phyloP scores from a whole-genome alignment of 2,888 invertebrate genomes.

The Noctua pronuba region DNA sequence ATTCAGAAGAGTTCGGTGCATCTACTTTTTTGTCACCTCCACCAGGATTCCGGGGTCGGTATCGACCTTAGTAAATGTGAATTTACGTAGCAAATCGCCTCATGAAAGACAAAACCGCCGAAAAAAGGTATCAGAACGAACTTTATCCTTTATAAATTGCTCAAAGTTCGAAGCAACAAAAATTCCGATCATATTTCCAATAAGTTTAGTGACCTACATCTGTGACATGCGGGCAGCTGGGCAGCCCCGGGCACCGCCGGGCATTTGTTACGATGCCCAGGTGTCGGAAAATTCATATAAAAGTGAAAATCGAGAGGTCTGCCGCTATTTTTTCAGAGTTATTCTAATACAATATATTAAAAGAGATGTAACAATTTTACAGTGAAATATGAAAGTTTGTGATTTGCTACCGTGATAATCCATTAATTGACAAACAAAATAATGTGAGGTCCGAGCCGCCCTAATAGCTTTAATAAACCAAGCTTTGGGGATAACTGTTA shows the following conservation, averaged over 20 bases:
- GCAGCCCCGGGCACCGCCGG: constrained; percentile 11
- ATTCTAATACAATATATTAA: constrained; percentile 19
- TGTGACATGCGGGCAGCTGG: constrained; percentile 31
- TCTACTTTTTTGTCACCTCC: neutral
- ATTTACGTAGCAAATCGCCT: neutral
- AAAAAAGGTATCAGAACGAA: constrained; percentile 10
- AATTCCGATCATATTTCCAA: constrained; percentile 36
- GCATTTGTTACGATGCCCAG: constrained; percentile 48
- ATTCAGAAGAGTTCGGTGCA: neutral
- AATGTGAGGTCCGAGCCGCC: neutral
- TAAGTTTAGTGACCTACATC: constrained; percentile 56
- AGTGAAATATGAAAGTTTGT: neutral
- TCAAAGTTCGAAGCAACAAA: constrained; percentile 35
- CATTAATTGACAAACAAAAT: constrained; percentile 11
- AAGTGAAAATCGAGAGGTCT: constrained; percentile 22
- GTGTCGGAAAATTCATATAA: constrained; percentile 41
- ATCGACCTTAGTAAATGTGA: neutral
- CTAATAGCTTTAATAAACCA: neutral
- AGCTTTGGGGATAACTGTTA: neutral
- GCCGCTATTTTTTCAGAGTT: neutral
- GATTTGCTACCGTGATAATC: neutral
- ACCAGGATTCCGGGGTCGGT: neutral
- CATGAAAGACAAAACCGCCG: constrained; percentile 19
- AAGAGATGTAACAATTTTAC: neutral
- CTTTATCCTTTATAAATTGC: constrained; percentile 34